phyloP scores from a whole-genome alignment of 2,888 invertebrate genomes.

The Drosophila paucipuncta region DNA sequence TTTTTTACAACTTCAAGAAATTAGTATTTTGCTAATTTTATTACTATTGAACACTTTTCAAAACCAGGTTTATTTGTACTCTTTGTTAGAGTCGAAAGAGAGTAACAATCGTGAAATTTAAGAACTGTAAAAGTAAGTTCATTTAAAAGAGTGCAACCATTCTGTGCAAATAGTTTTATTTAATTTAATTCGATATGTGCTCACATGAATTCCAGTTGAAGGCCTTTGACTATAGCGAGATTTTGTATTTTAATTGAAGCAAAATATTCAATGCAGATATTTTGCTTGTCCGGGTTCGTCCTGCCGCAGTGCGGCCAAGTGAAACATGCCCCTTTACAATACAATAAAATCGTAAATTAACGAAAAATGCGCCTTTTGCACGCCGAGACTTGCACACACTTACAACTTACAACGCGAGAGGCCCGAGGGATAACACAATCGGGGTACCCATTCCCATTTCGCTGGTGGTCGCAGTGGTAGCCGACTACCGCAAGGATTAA shows the following conservation, averaged over 20 bases:
- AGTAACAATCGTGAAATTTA: background rate
- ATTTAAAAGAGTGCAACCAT: background rate
- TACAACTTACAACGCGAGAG: background rate
- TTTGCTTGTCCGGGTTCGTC: background rate
- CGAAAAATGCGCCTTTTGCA: slow-evolving; percentile 38
- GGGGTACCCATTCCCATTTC: background rate
- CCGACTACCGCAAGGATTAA: slow-evolving; percentile 51
- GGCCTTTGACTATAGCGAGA: background rate
- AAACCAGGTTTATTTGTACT: background rate
- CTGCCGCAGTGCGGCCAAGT: slow-evolving; percentile 11
- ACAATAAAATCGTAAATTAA: slow-evolving; percentile 65
- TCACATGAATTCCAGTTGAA: background rate
- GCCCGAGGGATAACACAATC: background rate
- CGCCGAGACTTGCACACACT: slow-evolving; percentile 32
- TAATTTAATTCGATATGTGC: background rate
- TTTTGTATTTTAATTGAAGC: slow-evolving; percentile 2
- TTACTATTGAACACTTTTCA: background rate
- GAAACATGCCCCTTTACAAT: slow-evolving; percentile 42
- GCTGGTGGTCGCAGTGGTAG: slow-evolving; percentile 4
- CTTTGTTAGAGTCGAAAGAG: background rate
- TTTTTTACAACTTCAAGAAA: background rate
- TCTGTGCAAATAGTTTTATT: too few species aligned
- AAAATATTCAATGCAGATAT: slow-evolving; percentile 2
- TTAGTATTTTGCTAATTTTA: background rate
- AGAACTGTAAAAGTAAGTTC: background rate